Conservation (phyloP, 2,797 vertebrate species). For the Karalla daura region DNA sequence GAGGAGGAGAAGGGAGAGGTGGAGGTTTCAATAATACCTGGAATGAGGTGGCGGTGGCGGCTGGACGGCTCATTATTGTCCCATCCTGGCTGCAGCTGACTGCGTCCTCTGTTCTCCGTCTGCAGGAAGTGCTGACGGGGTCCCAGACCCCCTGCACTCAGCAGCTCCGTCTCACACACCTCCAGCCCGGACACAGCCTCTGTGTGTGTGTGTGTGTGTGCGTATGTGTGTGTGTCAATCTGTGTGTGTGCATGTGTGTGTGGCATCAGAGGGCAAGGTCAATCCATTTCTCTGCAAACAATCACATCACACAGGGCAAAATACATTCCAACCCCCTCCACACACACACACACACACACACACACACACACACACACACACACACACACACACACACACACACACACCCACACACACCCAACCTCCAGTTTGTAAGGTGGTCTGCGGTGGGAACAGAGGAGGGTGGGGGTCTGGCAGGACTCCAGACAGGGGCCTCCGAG, state of each 20-base stretch:
- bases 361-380: too few relatives aligned
- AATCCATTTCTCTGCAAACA: slow-evolving; percentile 84
- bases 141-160: slow-evolving; percentile 83
- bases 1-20: slow-evolving; percentile 39
- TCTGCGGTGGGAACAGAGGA: slow-evolving; percentile 75
- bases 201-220: slow-evolving; percentile 73
- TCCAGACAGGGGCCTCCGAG: slow-evolving; percentile 67
- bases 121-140: slow-evolving; percentile 82
- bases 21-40: slow-evolving; percentile 66
- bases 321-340: slow-evolving; percentile 79
- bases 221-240: slow-evolving; percentile 75
- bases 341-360: background rate
- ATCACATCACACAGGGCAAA: slow-evolving; percentile 85
- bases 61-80: slow-evolving; percentile 77
- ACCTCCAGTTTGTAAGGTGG: slow-evolving; percentile 73
- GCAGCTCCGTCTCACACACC: slow-evolving; percentile 82
- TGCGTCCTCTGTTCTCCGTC: slow-evolving; percentile 80
- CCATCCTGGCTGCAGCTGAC: slow-evolving; percentile 78
- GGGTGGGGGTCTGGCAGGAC: slow-evolving; percentile 59
- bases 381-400: too few relatives aligned
- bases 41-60: slow-evolving; percentile 65
- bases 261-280: slow-evolving; percentile 81
- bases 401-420: slow-evolving; percentile 2
- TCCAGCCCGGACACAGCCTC: slow-evolving; percentile 58
- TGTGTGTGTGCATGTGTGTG: slow-evolving; percentile 70